These are phyloP conservation scores for Cyprinodon variegatus DNA, from an alignment of 2,113 vertebrate genomes.

Conservation along the genomic window DNA sequence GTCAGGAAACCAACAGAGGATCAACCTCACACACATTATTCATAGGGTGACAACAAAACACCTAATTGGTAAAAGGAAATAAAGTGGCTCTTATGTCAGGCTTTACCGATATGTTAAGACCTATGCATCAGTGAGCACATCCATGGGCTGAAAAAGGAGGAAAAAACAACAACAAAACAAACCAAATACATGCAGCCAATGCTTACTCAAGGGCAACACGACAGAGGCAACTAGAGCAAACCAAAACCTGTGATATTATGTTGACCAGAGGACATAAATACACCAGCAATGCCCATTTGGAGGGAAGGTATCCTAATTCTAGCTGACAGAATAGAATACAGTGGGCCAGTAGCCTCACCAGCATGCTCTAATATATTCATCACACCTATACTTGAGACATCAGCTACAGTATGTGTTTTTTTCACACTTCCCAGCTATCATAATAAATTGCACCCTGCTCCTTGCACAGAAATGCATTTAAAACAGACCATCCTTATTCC, in stretches of 20 bases:
- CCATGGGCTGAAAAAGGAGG: slow-evolving; percentile 9
- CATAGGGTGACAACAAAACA: slow-evolving; percentile 52
- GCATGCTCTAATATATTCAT: slow-evolving; percentile 45
- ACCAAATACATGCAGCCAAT: slow-evolving; percentile 22
- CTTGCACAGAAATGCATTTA: slow-evolving; percentile 25
- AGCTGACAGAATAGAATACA: slow-evolving; percentile 49
- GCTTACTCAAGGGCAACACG: slow-evolving; percentile 39
- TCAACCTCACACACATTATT: slow-evolving; percentile 30
- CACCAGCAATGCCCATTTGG: slow-evolving; percentile 26
- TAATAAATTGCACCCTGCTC: slow-evolving; percentile 28
- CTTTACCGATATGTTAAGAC: slow-evolving; percentile 33
- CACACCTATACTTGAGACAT: slow-evolving; percentile 45
- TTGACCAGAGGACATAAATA: slow-evolving; percentile 38
- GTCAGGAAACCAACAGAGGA: slow-evolving; percentile 56
- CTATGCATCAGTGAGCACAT: slow-evolving; percentile 42
- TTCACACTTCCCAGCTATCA: slow-evolving; percentile 30
- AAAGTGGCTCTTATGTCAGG: slow-evolving; percentile 15
- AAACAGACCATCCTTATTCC: slow-evolving; percentile 12
- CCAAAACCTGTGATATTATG: slow-evolving; percentile 29
- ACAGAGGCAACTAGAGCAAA: slow-evolving; percentile 9
- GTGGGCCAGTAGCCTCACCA: slow-evolving; percentile 37
- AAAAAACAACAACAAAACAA: neutral
- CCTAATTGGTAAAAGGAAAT: slow-evolving; percentile 42
- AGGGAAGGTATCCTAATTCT: slow-evolving; percentile 50
- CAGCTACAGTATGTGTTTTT: slow-evolving; percentile 31